Percentiles rank a stretch among this genome's conserved stretches.
These are phyloP conservation scores for Bungarus multicinctus DNA, from an alignment of 2,113 vertebrate species.

Conservation along the genomic window DNA sequence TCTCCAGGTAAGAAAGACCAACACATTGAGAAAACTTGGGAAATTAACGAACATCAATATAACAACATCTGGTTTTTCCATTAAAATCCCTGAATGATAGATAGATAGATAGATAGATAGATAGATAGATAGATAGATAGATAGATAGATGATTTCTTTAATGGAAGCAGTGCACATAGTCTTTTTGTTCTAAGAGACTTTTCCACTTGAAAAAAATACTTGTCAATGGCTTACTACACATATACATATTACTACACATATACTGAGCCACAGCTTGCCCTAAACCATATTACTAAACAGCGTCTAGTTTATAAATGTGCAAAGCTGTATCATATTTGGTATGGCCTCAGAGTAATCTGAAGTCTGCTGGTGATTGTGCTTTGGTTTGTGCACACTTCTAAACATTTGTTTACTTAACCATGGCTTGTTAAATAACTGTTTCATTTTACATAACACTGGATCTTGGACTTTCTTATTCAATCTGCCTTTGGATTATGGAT, in stretches of 20 bases:
- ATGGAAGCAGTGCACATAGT: neutral
- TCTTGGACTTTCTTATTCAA: too few species aligned
- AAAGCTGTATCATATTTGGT: neutral
- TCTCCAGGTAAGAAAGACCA: neutral
- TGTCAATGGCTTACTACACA: neutral
- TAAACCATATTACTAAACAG: neutral
- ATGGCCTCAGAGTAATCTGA: neutral
- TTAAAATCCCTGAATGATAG: neutral
- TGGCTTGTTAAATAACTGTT: neutral
- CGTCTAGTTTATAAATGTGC: neutral
- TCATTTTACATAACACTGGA: neutral
- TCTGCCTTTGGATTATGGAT: too few species aligned
- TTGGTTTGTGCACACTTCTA: neutral
- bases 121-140: too few species aligned
- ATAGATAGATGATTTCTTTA: neutral
- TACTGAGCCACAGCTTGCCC: neutral
- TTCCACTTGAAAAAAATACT: neutral
- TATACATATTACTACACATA: too few species aligned
- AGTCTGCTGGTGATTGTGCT: neutral
- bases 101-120: too few species aligned
- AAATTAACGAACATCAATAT: neutral
- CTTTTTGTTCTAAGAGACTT: neutral
- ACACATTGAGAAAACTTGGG: neutral
- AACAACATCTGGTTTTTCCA: neutral
- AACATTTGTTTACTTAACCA: neutral